Conservation (phyloP, 1,140 invertebrate species). For the Schlechtendalia chinensis region DNA sequence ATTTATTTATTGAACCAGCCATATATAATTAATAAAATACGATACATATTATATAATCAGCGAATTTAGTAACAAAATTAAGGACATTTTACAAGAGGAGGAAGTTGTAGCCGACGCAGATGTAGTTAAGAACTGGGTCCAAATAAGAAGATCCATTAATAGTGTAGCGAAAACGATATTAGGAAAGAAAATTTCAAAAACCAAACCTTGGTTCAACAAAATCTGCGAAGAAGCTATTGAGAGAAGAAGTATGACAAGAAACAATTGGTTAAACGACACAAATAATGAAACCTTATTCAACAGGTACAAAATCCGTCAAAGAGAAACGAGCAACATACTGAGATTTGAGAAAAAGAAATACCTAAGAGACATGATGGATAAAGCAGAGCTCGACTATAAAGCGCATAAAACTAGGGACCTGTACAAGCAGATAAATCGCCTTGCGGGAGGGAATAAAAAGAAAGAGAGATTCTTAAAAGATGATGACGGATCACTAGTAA, state of each 20-base stretch:
- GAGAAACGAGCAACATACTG: no score
- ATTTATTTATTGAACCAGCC: no score
- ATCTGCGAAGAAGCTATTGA: no score
- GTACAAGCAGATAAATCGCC: slow-evolving; percentile 20
- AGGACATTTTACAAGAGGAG: neutral
- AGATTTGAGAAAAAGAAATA: slow-evolving; percentile 11
- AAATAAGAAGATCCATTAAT: neutral
- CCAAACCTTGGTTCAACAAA: slow-evolving; percentile 6
- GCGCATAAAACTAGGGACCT: slow-evolving; percentile 9
- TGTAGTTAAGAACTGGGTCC: neutral
- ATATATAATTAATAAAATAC: no score
- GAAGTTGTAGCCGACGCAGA: slow-evolving; percentile 11
- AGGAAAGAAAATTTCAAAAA: neutral
- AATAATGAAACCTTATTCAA: neutral
- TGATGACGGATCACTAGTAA: slow-evolving; percentile 8
- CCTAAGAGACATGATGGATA: neutral
- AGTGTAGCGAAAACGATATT: neutral
- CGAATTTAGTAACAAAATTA: no score
- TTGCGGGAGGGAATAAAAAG: no score
- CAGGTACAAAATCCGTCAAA: neutral
- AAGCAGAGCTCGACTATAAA: slow-evolving; percentile 14
- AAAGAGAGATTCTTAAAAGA: neutral
- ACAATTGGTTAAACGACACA: neutral
- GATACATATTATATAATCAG: no score
- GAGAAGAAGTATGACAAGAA: neutral